Base-by-base conservation (phyloP, 1,140 invertebrate species). In the Antheraea mylitta region DNA sequence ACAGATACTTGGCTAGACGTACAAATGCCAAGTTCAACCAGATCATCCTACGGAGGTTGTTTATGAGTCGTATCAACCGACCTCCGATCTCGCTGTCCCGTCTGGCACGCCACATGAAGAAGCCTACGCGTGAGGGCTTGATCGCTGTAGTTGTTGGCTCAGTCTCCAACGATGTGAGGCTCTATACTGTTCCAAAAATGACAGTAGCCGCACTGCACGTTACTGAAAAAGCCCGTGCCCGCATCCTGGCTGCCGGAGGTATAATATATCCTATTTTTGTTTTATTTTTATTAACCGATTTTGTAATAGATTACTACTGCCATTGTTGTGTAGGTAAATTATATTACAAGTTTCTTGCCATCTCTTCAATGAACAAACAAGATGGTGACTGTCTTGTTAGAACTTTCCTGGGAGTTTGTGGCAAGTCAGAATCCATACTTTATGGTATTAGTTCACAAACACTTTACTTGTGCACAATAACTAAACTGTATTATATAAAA, bases 1-100 rank as follows among this genome's bases (percentile, higher is more conserved):
- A 99, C 94, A 95, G 98, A 78, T 99, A 98, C 92, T 94, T 99
- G 94, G 98, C 98, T 60, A 95, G 99, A 76, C 95, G 98, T 90
- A 99, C 98, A 45, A 96, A 96, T 89, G 93, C 97, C 67, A 99
- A 99, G 93, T 99, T 99, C 93, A 99, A 99, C 92, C 96, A 96
- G 90, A 98, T 99, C 74, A 95, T 99, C 59, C 89, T 99, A 81
- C 98, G 96, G 85, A 94, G 99, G 75, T 93, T 99, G 74, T 99
- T 99, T 92, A 99, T 99, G 99, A 99, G 98, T 85, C 97, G 96
- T 87, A 99, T 96, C 78, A 96, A 99, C 92, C 93, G 97, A 62
- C 98, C 99, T 70, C 98, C 99, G 75, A 95, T 99, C 78, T 99
- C 98, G 5, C 78, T 99, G 70, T 96, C 98, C 38, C 95, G 97